Evolutionary conservation across 1,140 invertebrate genomes (phyloP).

Genomic region (Drosophila parvula): DNA sequence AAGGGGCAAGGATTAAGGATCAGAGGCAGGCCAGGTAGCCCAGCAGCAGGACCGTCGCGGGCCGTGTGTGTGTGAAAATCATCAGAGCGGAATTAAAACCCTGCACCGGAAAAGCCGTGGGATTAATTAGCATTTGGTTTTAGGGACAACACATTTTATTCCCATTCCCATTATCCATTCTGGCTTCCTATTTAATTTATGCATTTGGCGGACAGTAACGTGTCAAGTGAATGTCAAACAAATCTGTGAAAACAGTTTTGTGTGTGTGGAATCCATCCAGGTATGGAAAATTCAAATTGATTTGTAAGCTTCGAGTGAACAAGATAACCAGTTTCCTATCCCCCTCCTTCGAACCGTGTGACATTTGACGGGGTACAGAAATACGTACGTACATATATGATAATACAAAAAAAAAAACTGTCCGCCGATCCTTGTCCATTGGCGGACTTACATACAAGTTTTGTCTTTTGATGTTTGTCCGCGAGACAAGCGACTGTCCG

Average conservation of each 20-base stretch:
- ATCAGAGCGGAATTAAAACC: constrained; percentile 62
- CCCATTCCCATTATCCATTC: constrained; percentile 16
- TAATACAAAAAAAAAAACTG: not conserved
- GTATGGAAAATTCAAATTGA: constrained; percentile 56
- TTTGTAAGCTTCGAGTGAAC: constrained; percentile 56
- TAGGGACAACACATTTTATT: constrained; percentile 21
- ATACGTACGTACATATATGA: constrained; percentile 1
- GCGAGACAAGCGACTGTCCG: constrained; percentile 31
- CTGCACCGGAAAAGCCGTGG: constrained; percentile 46
- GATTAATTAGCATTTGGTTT: constrained; percentile 81
- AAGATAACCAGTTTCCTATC: constrained; percentile 56
- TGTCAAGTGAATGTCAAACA: constrained; percentile 79
- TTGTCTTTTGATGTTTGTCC: constrained; percentile 55
- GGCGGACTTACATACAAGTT: constrained; percentile 36
- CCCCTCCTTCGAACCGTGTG: constrained; percentile 21
- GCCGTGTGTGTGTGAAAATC: constrained; percentile 74
- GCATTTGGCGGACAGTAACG: constrained; percentile 29
- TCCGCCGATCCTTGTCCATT: constrained; percentile 31
- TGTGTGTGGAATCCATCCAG: constrained; percentile 18
- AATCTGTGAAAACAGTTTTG: constrained; percentile 55
- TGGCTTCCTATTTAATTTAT: constrained; percentile 43
- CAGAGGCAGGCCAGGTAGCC: constrained; percentile 22
- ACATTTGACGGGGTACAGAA: constrained; percentile 38
- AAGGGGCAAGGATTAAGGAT: constrained; percentile 1
- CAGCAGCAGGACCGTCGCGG: not conserved